Evolutionary conservation across 2,797 vertebrate species (phyloP).

Genomic region (Distichodus sexfasciatus): DNA sequence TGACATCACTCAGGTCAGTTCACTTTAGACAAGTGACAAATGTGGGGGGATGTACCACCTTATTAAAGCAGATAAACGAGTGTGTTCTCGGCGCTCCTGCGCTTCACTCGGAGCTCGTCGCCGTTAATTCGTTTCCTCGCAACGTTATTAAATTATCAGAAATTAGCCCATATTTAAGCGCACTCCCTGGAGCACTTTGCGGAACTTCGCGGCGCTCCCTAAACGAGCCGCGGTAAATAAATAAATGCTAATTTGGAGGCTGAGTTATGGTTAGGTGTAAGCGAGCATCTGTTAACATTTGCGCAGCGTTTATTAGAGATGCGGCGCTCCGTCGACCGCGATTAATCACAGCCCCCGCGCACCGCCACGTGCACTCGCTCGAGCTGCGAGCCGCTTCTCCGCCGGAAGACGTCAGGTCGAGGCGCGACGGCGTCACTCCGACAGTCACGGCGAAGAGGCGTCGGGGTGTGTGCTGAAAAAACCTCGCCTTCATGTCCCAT

Average conservation of each 20-base stretch:
- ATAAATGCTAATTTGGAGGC: constrained; percentile 48
- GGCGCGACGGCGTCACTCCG: too few species aligned
- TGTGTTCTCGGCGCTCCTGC: constrained; percentile 30
- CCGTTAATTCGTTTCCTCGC: constrained; percentile 46
- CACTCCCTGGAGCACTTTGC: constrained; percentile 55
- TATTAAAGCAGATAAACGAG: too few species aligned
- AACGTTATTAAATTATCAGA: constrained; percentile 49
- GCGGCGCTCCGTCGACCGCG: constrained; percentile 45
- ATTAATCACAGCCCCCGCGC: constrained; percentile 39
- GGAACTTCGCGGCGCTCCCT: constrained; percentile 46
- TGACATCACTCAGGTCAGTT: too few species aligned
- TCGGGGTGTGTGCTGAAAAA: too few species aligned
- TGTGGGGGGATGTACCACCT: too few species aligned
- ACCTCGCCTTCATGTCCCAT: too few species aligned
- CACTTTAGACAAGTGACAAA: too few species aligned
- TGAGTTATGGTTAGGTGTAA: constrained; percentile 48
- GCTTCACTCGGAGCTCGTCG: constrained; percentile 47
- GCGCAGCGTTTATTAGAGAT: constrained; percentile 49
- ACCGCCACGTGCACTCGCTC: too few species aligned
- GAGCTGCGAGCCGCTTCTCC: too few species aligned
- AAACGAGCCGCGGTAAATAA: constrained; percentile 51
- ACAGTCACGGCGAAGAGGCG: too few species aligned
- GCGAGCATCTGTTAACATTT: constrained; percentile 50
- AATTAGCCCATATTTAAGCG: constrained; percentile 54
- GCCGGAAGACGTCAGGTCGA: too few species aligned